phyloP scores from a whole-genome alignment of 2,113 vertebrate genomes.

The Sylvilagus bachmani region DNA sequence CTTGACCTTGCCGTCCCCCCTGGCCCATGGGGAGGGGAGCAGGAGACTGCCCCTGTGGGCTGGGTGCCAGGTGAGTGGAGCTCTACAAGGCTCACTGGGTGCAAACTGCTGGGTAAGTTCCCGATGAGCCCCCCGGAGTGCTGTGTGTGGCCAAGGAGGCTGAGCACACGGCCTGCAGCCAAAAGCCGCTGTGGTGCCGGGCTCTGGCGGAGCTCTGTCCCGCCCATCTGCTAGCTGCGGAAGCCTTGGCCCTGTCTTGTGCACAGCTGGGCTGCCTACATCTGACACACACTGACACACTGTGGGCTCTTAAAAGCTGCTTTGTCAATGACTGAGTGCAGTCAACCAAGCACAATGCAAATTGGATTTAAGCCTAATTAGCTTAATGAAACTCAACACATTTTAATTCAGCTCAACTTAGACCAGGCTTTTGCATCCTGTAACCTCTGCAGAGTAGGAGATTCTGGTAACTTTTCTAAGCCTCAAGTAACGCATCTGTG shows the following conservation, averaged over 20 bases:
- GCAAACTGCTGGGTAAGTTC: slow-evolving; percentile 91
- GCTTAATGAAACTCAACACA: slow-evolving; percentile 10
- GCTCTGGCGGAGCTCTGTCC: slow-evolving; percentile 83
- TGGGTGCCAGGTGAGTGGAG: slow-evolving; percentile 81
- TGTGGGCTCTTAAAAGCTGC: background rate
- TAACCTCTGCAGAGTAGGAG: background rate
- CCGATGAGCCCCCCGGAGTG: slow-evolving; percentile 91
- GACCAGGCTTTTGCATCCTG: background rate
- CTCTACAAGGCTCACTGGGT: slow-evolving; percentile 81
- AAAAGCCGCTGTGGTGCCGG: slow-evolving; percentile 86
- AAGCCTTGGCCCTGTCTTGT: background rate
- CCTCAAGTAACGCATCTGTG: background rate
- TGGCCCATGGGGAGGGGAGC: background rate
- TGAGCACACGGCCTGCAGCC: slow-evolving; percentile 91
- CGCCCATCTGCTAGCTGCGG: background rate
- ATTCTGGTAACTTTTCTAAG: background rate
- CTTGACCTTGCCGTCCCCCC: background rate
- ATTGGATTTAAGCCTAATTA: slow-evolving; percentile 34
- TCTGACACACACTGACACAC: background rate
- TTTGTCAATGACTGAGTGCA: slow-evolving; percentile 41
- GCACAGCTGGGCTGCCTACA: background rate
- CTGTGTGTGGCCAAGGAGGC: slow-evolving; percentile 91
- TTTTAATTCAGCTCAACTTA: slow-evolving; percentile 46
- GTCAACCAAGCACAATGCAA: slow-evolving; percentile 31
- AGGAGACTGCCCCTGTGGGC: background rate